These are phyloP conservation scores for Nannobrachium achirus DNA, from an alignment of 2,113 vertebrate genomes.

Conservation along the genomic window DNA sequence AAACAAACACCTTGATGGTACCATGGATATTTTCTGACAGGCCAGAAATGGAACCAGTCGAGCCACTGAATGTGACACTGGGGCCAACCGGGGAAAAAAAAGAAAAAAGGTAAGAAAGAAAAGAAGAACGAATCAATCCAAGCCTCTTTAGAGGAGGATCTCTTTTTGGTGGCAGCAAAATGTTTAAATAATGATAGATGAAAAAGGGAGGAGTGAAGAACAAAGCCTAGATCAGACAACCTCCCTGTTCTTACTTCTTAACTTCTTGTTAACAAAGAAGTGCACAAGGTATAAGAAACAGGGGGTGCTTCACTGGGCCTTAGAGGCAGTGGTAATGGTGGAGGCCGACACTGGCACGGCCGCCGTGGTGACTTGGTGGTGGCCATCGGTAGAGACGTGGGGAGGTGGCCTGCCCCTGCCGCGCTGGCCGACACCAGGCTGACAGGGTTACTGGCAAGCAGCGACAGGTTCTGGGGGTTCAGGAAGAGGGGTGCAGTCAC, in stretches of 20 bases:
- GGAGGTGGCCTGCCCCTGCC: constrained; percentile 86
- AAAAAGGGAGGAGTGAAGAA: constrained; percentile 46
- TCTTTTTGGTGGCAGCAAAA: constrained; percentile 84
- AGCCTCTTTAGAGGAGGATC: constrained; percentile 64
- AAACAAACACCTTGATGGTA: constrained; percentile 34
- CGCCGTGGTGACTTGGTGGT: constrained; percentile 90
- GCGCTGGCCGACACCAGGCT: constrained; percentile 92
- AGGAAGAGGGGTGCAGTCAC: constrained; percentile 97
- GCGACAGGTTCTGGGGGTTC: constrained; percentile 97
- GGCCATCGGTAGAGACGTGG: constrained; percentile 88
- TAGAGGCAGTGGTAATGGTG: constrained; percentile 96
- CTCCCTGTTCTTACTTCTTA: constrained; percentile 48
- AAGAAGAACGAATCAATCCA: constrained; percentile 44
- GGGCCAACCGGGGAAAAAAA: constrained; percentile 27
- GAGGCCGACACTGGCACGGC: constrained; percentile 82
- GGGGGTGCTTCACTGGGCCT: constrained; percentile 92
- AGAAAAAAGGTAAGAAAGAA: constrained; percentile 18
- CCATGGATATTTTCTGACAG: constrained; percentile 40
- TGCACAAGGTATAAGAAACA: constrained; percentile 45
- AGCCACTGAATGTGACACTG: constrained; percentile 47
- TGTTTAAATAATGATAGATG: constrained; percentile 75
- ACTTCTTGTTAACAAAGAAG: constrained; percentile 53
- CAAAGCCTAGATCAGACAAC: constrained; percentile 37
- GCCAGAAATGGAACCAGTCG: constrained; percentile 53
- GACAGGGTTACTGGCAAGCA: constrained; percentile 98